Percentiles rank a stretch among this genome's conserved stretches.
Evolutionary conservation across 2,797 vertebrate genomes (phyloP).

Genomic region (Anguilla megastoma): DNA sequence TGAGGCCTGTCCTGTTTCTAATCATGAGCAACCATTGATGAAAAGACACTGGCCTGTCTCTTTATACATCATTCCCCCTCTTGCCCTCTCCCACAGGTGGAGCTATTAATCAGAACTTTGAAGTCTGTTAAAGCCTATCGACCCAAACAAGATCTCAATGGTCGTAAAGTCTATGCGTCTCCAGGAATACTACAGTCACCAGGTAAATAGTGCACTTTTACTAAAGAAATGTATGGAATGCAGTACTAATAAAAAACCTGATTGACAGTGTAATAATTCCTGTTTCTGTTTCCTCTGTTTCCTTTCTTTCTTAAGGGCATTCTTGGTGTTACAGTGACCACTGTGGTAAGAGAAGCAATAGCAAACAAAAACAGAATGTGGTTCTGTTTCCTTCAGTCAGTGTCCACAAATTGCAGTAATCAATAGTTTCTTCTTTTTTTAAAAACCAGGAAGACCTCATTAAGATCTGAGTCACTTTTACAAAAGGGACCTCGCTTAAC

Average conservation of each 20-base stretch:
- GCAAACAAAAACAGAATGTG: not conserved
- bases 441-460: no score
- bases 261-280: not conserved
- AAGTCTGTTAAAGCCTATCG: constrained; percentile 43
- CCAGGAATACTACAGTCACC: constrained; percentile 32
- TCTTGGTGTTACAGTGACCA: constrained; percentile 59
- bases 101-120: constrained; percentile 38
- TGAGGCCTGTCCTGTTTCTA: not conserved
- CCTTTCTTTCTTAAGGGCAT: constrained; percentile 40
- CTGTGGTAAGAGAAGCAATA: constrained; percentile 53
- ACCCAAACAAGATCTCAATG: constrained; percentile 47
- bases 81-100: constrained; percentile 41
- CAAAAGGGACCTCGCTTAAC: no score
- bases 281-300: not conserved
- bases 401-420: not conserved
- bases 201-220: not conserved
- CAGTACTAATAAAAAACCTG: not conserved
- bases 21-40: not conserved
- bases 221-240: not conserved
- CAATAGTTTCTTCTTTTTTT: no score
- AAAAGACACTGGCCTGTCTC: not conserved
- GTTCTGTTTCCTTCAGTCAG: not conserved
- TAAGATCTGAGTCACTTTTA: no score
- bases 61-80: not conserved
- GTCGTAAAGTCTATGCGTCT: constrained; percentile 53